Evolutionary conservation across 2,888 invertebrate genomes (phyloP).

Genomic region (Nomada ferruginata): DNA sequence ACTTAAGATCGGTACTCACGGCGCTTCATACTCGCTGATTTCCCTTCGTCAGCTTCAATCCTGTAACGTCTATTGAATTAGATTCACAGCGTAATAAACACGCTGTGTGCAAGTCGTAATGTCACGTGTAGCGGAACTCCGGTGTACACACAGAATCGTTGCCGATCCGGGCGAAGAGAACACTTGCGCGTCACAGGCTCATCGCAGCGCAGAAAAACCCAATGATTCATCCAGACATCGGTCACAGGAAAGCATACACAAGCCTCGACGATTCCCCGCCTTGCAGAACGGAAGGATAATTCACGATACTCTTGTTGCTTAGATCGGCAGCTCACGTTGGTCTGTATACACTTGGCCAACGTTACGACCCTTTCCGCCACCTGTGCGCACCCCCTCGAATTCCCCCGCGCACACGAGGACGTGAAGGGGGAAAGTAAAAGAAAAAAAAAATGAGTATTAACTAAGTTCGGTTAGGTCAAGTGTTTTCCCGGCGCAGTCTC

Average conservation of each 20-base stretch:
- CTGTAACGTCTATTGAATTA: neutral
- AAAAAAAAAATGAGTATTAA: slow-evolving; percentile 19
- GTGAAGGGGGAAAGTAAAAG: neutral
- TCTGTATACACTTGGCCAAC: neutral
- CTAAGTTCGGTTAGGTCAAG: slow-evolving; percentile 56
- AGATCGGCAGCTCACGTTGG: slow-evolving; percentile 17
- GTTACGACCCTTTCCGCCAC: slow-evolving; percentile 15
- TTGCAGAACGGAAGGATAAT: neutral
- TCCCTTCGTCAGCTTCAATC: neutral
- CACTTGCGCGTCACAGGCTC: slow-evolving; percentile 30
- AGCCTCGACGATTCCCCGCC: neutral
- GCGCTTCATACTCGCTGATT: slow-evolving; percentile 32
- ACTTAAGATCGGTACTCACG: slow-evolving; percentile 33
- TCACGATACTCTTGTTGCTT: neutral
- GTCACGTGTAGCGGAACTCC: slow-evolving; percentile 52
- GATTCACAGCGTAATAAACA: slow-evolving; percentile 16
- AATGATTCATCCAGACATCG: slow-evolving; percentile 38
- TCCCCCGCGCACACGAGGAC: neutral
- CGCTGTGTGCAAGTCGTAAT: slow-evolving; percentile 13
- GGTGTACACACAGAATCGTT: slow-evolving; percentile 17
- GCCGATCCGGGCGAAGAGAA: slow-evolving; percentile 6
- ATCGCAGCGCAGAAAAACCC: neutral
- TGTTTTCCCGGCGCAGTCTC: slow-evolving; percentile 60
- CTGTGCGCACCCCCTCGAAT: slow-evolving; percentile 28
- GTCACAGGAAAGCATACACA: slow-evolving; percentile 16